Percentiles rank a stretch among this genome's conserved stretches.
Conservation (phyloP, 2,113 vertebrate genomes). For the Tapirus terrestris region DNA sequence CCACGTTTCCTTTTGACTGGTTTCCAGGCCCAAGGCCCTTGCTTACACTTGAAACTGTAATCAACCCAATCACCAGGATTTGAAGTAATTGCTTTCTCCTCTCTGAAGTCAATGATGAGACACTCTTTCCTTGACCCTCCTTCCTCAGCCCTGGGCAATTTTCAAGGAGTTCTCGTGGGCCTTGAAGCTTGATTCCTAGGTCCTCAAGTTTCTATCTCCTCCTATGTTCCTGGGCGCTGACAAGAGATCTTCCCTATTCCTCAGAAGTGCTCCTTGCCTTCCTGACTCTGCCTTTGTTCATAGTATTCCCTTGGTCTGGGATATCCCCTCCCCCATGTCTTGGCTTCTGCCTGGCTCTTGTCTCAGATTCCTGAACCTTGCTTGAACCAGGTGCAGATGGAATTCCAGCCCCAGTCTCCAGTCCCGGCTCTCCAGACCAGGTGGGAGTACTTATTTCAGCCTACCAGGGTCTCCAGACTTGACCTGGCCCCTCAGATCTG, state of each 20-base stretch:
- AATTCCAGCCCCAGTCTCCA: constrained; percentile 7
- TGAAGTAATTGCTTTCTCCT: not conserved
- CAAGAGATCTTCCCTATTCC: not conserved
- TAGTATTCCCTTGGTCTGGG: not conserved
- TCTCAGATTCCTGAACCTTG: constrained; percentile 61
- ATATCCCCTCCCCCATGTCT: not conserved
- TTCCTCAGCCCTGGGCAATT: not conserved
- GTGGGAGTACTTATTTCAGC: constrained; percentile 30
- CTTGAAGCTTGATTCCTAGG: not conserved
- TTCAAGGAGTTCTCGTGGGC: not conserved
- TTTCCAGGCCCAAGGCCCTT: not conserved
- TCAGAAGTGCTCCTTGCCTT: not conserved
- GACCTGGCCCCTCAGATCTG: not conserved
- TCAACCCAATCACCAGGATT: not conserved
- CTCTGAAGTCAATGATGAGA: constrained; percentile 14
- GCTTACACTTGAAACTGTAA: not conserved
- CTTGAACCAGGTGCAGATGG: constrained; percentile 49
- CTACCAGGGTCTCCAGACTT: constrained; percentile 22
- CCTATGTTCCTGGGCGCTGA: not conserved
- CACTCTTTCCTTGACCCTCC: not conserved
- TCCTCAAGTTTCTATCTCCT: not conserved
- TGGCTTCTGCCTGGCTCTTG: constrained; percentile 51
- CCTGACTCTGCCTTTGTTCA: not conserved
- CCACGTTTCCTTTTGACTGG: not conserved
- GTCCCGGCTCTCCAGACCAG: constrained; percentile 24